These are phyloP conservation scores for Falco berigora DNA, from an alignment of 2,797 vertebrate genomes.

Conservation along the genomic window DNA sequence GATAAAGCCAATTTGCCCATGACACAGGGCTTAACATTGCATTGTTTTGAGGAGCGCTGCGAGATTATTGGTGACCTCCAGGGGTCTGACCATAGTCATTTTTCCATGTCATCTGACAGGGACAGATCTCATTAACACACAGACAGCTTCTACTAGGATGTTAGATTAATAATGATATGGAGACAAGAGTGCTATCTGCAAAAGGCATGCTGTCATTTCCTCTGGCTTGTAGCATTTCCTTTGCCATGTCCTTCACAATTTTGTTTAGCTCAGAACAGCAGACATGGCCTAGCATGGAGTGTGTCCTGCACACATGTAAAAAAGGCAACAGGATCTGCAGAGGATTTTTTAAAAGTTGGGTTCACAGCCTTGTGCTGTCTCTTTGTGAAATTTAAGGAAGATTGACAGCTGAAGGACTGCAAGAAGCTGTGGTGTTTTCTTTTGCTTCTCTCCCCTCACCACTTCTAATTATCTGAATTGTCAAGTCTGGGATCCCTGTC, in stretches of 20 bases:
- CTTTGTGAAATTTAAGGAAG: neutral
- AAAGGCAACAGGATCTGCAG: neutral
- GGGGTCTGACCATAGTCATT: neutral
- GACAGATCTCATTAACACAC: slow-evolving; percentile 26
- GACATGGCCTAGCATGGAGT: neutral
- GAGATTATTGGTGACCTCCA: slow-evolving; percentile 27
- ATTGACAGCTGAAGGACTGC: neutral
- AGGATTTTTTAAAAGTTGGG: neutral
- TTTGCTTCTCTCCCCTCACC: neutral
- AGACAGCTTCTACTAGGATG: neutral
- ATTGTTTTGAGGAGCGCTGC: neutral
- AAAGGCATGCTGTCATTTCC: slow-evolving; percentile 1
- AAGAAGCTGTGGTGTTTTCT: neutral
- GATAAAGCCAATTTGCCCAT: slow-evolving; percentile 18
- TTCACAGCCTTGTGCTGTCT: neutral
- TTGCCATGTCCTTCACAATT: neutral
- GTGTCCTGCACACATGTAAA: fast-evolving
- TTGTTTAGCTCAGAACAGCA: neutral
- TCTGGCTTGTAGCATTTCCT: neutral
- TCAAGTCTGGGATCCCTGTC: neutral
- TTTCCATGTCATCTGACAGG: slow-evolving; percentile 1
- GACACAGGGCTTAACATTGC: neutral
- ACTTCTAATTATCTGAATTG: neutral
- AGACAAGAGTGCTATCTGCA: neutral
- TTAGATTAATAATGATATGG: neutral